Evolutionary conservation across 2,113 vertebrate species (phyloP).

Genomic region (Ornithorhynchus anatinus): DNA sequence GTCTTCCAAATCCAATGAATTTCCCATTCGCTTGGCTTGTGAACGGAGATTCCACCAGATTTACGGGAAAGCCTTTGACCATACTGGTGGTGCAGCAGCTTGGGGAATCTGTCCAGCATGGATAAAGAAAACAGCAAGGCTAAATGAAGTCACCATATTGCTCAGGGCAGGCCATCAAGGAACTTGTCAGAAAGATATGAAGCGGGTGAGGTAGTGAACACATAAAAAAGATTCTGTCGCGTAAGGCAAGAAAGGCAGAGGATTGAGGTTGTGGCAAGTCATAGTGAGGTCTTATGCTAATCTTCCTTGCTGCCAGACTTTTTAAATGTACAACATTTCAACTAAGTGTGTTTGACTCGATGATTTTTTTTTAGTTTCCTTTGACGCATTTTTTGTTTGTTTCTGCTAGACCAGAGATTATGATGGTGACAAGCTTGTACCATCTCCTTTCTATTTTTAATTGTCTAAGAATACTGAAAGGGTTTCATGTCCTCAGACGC

Average conservation of each 20-base stretch:
- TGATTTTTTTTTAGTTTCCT: background rate
- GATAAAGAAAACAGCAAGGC: background rate
- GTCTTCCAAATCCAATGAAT: background rate
- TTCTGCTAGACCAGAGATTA: background rate
- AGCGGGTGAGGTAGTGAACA: accelerated
- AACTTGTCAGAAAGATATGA: background rate
- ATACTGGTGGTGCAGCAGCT: accelerated
- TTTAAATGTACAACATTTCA: background rate
- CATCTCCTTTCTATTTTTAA: background rate
- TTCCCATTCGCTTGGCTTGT: background rate
- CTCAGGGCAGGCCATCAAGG: background rate
- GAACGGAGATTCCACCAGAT: background rate
- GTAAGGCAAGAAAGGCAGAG: background rate
- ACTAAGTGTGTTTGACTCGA: background rate
- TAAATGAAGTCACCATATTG: background rate
- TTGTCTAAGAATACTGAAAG: background rate
- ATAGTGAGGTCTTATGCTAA: background rate
- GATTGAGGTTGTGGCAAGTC: background rate
- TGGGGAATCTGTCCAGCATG: background rate
- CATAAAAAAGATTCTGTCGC: background rate
- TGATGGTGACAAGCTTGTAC: background rate
- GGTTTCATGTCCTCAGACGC: constrained; percentile 2
- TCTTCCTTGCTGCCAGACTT: background rate
- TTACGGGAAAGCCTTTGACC: background rate
- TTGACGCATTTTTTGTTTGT: background rate